Evolutionary conservation across 2,113 vertebrate species (phyloP).

Genomic region (Mustela nigripes): DNA sequence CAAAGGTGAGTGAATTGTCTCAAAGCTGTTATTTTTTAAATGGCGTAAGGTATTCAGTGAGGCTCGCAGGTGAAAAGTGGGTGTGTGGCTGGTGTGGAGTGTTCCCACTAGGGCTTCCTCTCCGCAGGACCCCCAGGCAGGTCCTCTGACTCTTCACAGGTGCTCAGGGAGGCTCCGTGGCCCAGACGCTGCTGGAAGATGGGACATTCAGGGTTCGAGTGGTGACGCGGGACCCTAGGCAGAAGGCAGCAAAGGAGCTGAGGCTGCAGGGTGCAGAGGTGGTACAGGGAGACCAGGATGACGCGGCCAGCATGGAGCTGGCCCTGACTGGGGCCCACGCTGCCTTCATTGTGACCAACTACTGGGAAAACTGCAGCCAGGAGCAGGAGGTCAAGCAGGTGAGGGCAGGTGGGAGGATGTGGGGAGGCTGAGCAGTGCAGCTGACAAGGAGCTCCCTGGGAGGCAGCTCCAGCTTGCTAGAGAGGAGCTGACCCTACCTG

Average conservation of each 20-base stretch:
- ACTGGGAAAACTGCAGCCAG: constrained; percentile 87
- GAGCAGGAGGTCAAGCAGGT: constrained; percentile 87
- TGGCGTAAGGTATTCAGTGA: neutral
- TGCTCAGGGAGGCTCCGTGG: constrained; percentile 84
- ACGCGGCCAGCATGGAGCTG: constrained; percentile 79
- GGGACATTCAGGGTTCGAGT: constrained; percentile 82
- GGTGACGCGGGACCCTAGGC: constrained; percentile 77
- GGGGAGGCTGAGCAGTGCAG: neutral
- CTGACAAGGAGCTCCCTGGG: neutral
- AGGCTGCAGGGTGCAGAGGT: constrained; percentile 83
- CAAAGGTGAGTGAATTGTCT: neutral
- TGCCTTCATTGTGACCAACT: constrained; percentile 87
- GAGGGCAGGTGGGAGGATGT: neutral
- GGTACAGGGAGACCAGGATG: constrained; percentile 82
- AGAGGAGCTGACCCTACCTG: neutral
- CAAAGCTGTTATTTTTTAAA: neutral
- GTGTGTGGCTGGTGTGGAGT: neutral
- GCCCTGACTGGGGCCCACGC: constrained; percentile 79
- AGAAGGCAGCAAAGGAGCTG: constrained; percentile 77
- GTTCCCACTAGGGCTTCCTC: too few species aligned
- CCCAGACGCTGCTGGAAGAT: constrained; percentile 82
- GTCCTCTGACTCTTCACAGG: constrained; percentile 70
- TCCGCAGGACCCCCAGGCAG: neutral
- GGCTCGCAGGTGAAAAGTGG: too few species aligned
- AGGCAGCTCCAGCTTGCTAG: neutral